Percentiles rank a stretch among this genome's conserved stretches.
phyloP scores from a whole-genome alignment of 2,797 vertebrate species.

The Limosa lapponica region DNA sequence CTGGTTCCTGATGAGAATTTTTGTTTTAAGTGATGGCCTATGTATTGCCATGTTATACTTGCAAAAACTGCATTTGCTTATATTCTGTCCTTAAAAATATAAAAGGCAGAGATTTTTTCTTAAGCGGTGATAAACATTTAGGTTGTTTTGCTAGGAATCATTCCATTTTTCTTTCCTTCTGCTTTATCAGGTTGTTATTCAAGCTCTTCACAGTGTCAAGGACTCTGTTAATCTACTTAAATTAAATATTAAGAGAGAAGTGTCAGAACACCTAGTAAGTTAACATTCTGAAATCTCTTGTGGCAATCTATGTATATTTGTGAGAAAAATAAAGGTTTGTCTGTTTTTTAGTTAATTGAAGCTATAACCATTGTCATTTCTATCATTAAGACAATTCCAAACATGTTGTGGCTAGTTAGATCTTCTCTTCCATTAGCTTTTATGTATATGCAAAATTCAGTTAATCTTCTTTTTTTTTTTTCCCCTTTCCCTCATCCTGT shows the following conservation, averaged over 20 bases:
- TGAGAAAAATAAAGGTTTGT: background rate
- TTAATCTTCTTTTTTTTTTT: background rate
- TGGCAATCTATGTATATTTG: background rate
- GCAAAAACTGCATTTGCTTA: background rate
- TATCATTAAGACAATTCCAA: background rate
- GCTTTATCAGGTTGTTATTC: slow-evolving; percentile 13
- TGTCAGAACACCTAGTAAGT: background rate
- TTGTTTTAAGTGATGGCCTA: background rate
- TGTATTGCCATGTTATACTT: background rate
- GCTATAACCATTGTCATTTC: background rate
- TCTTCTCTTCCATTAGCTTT: background rate
- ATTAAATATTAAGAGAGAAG: background rate
- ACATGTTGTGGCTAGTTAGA: background rate
- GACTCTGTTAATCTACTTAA: slow-evolving; percentile 17
- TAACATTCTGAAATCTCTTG: background rate
- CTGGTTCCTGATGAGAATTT: background rate
- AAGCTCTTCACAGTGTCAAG: background rate
- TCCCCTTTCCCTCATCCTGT: background rate
- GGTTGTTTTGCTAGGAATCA: background rate
- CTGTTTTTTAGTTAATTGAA: background rate
- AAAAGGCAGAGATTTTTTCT: background rate
- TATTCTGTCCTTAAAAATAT: background rate
- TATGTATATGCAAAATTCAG: background rate
- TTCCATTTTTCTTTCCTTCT: slow-evolving; percentile 43
- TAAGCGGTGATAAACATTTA: background rate